Conservation (phyloP, 2,113 vertebrate genomes). For the Saguinus imperator region DNA sequence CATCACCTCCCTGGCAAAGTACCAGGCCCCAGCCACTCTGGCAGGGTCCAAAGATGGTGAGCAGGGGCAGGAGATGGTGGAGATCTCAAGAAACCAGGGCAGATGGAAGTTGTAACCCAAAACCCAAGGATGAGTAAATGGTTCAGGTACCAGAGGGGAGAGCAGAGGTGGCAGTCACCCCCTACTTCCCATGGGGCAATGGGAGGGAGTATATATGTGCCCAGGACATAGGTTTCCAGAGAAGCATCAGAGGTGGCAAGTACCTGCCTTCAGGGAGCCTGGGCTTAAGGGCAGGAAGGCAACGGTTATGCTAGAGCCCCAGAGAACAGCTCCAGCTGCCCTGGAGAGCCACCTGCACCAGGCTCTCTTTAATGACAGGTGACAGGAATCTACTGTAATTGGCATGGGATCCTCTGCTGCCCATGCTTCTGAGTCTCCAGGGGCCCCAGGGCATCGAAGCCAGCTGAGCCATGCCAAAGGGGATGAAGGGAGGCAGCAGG, state of each 20-base stretch:
- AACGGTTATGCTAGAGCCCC: neutral
- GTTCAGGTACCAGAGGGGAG: neutral
- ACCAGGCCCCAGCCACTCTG: neutral
- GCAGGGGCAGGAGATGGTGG: neutral
- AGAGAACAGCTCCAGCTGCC: neutral
- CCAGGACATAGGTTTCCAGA: constrained; percentile 5
- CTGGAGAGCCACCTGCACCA: neutral
- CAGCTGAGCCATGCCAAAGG: neutral
- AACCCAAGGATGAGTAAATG: neutral
- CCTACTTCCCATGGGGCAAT: neutral
- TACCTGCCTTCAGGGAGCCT: neutral
- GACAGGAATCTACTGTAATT: neutral
- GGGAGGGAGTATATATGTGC: neutral
- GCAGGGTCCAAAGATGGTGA: neutral
- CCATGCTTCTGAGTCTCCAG: neutral
- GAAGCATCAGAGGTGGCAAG: neutral
- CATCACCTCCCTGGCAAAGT: neutral
- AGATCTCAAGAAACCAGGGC: neutral
- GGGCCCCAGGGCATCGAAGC: neutral
- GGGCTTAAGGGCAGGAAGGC: neutral
- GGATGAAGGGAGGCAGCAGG: neutral
- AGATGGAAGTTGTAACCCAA: neutral
- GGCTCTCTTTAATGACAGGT: neutral
- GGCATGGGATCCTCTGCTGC: neutral
- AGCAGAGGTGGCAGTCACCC: neutral